Conservation (phyloP, 2,113 vertebrate genomes). For the Anguilla japonica region DNA sequence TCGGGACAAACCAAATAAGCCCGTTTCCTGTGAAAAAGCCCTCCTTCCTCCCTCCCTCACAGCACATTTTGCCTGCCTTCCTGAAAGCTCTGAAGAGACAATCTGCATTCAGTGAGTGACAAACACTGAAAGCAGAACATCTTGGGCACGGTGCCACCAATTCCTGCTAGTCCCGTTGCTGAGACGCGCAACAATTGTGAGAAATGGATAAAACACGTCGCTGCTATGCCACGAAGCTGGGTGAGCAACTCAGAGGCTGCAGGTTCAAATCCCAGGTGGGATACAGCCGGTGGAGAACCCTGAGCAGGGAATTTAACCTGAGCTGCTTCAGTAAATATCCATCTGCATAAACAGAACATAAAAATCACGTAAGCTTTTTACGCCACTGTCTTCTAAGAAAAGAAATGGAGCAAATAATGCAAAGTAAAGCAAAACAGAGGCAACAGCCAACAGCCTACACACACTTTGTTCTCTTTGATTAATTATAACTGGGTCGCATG, state of each 20-base stretch:
- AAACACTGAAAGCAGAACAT: not conserved
- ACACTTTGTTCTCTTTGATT: not conserved
- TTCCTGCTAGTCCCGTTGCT: not conserved
- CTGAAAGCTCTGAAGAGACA: too few relatives aligned
- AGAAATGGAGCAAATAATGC: too few relatives aligned
- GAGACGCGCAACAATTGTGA: not conserved
- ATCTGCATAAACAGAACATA: too few relatives aligned
- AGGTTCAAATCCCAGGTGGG: not conserved
- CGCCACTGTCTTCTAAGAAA: too few relatives aligned
- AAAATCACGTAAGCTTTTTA: too few relatives aligned
- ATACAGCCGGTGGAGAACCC: too few relatives aligned
- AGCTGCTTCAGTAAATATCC: too few relatives aligned
- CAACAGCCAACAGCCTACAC: not conserved
- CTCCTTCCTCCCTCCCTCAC: not conserved
- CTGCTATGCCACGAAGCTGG: not conserved
- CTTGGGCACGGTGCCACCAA: not conserved
- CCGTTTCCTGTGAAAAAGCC: slow-evolving; percentile 36
- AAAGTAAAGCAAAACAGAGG: too few relatives aligned
- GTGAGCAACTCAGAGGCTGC: too few relatives aligned
- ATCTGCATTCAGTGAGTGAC: too few relatives aligned
- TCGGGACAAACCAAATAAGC: slow-evolving; percentile 39
- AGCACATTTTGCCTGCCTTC: not conserved
- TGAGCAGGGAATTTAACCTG: too few relatives aligned
- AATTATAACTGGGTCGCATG: too few relatives aligned
- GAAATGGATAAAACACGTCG: slow-evolving; percentile 28